Percentiles rank a stretch among this genome's conserved stretches.
Conservation (phyloP, 2,797 vertebrate species). For the Fundulus diaphanus region DNA sequence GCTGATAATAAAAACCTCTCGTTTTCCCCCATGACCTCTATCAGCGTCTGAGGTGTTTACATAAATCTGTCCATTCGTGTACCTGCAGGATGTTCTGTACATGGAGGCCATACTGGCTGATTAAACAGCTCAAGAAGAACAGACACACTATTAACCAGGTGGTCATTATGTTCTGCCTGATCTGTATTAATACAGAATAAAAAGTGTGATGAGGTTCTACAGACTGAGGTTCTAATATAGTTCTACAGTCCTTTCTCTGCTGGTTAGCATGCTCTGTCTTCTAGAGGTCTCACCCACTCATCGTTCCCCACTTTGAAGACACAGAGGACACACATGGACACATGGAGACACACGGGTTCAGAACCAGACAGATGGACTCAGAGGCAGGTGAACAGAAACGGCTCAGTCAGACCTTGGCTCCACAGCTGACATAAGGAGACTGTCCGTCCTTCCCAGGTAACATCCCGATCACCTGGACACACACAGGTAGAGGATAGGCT, state of each 20-base stretch:
- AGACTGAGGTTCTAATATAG: not conserved
- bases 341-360: not conserved
- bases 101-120: not conserved
- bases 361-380: not conserved
- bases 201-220: not conserved
- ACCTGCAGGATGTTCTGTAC: too few species aligned
- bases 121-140: not conserved
- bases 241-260: not conserved
- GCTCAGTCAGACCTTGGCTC: constrained; percentile 69
- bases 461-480: constrained; percentile 72
- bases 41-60: too few species aligned
- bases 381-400: not conserved
- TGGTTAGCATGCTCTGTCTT: not conserved
- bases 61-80: not conserved
- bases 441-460: constrained; percentile 69
- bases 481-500: not conserved
- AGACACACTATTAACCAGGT: not conserved
- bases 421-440: constrained; percentile 78
- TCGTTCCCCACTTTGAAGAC: constrained; percentile 33
- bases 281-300: constrained; percentile 55
- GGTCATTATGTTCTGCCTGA: not conserved
- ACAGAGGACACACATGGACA: not conserved
- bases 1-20: too few species aligned
- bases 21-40: too few species aligned
- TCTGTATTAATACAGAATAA: not conserved